A percentile compares a stretch with the other conserved stretches of the same genome.
Conservation (phyloP, 2,113 vertebrate genomes). For the Poeciliopsis retropinna region DNA sequence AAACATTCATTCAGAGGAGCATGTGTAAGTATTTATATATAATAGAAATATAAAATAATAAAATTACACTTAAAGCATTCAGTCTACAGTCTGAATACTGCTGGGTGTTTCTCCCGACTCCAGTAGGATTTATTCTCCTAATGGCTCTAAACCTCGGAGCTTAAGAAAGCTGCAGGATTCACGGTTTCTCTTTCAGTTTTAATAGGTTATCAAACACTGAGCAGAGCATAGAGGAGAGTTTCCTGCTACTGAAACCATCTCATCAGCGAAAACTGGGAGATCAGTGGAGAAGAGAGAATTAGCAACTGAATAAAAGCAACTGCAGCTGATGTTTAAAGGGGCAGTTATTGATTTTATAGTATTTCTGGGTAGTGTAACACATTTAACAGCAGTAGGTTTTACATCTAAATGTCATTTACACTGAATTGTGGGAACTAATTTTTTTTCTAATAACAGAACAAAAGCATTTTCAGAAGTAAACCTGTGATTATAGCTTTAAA, state of each 20-base stretch:
- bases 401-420: not conserved
- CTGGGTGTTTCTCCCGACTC: not conserved
- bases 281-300: not conserved
- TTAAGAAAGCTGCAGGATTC: not conserved
- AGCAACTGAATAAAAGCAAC: not conserved
- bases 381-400: not conserved
- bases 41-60: too few species aligned
- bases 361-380: not conserved
- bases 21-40: not conserved
- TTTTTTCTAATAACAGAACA: too few species aligned
- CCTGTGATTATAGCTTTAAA: not conserved
- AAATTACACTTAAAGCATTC: not conserved
- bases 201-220: not conserved
- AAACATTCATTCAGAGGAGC: constrained; percentile 44
- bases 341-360: not conserved
- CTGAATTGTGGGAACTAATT: too few species aligned
- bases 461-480: not conserved
- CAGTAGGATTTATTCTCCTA: not conserved
- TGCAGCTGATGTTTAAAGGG: too few species aligned
- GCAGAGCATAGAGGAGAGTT: not conserved
- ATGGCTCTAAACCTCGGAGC: not conserved
- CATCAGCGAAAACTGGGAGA: not conserved
- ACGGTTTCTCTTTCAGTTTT: not conserved
- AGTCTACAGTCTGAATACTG: too few species aligned
- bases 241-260: not conserved